Evolutionary conservation across 2,888 invertebrate species (phyloP).

Genomic region (Amiota mariae): DNA sequence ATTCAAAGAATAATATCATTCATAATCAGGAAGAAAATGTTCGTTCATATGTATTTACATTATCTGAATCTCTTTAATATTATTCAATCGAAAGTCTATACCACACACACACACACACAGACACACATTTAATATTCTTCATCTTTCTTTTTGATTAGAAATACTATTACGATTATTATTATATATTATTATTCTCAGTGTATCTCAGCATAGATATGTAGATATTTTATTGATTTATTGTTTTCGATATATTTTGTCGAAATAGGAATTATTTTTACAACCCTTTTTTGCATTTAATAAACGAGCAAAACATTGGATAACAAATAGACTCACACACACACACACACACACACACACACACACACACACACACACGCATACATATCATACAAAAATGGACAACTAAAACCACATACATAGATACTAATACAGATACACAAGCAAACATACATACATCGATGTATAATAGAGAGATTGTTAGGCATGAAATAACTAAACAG

Average conservation of each 20-base stretch:
- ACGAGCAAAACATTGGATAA: slow-evolving; percentile 34
- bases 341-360: slow-evolving; percentile 18
- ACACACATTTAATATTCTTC: slow-evolving; percentile 5
- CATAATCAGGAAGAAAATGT: too few relatives aligned
- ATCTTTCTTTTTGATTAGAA: neutral
- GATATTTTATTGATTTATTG: slow-evolving; percentile 59
- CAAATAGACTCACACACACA: slow-evolving; percentile 23
- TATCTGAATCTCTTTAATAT: too few relatives aligned
- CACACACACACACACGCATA: neutral
- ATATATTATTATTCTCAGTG: slow-evolving; percentile 1
- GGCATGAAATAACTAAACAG: slow-evolving; percentile 49
- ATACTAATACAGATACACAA: slow-evolving; percentile 2
- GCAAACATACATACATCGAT: neutral
- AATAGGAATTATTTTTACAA: slow-evolving; percentile 47
- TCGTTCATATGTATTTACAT: too few relatives aligned
- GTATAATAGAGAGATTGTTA: neutral
- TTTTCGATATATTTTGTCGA: slow-evolving; percentile 33
- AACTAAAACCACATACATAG: slow-evolving; percentile 21
- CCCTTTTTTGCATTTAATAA: slow-evolving; percentile 36
- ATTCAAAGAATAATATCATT: too few relatives aligned
- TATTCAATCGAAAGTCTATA: too few relatives aligned
- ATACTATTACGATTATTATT: neutral
- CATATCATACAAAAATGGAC: neutral
- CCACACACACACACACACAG: too few relatives aligned
- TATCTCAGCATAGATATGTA: neutral